These are phyloP conservation scores for Trichacis sp. DNA, from an alignment of 2,888 invertebrate genomes.

Conservation along the genomic window DNA sequence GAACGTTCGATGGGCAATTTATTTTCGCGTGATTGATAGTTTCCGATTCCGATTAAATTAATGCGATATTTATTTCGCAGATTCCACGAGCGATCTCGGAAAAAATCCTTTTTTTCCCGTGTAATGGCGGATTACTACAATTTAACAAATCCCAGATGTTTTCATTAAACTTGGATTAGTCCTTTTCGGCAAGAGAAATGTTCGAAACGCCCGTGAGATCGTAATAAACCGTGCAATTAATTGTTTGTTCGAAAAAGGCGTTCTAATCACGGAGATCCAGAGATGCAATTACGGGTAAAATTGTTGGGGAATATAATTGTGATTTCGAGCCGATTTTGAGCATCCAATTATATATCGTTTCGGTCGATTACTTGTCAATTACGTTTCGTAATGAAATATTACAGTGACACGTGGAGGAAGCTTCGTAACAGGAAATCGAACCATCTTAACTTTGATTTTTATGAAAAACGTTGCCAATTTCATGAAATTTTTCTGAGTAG, in stretches of 20 bases:
- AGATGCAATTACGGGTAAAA: too few relatives aligned
- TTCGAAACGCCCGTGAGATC: background rate
- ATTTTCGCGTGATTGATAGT: constrained; percentile 32
- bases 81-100: background rate
- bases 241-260: background rate
- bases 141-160: background rate
- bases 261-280: too few relatives aligned
- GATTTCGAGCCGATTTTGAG: too few relatives aligned
- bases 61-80: background rate
- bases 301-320: too few relatives aligned
- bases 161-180: background rate
- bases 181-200: background rate
- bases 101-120: background rate
- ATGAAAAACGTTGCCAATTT: too few relatives aligned
- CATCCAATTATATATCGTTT: too few relatives aligned
- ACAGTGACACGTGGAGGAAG: too few relatives aligned
- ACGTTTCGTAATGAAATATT: too few relatives aligned
- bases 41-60: constrained; percentile 5
- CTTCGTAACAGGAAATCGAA: too few relatives aligned
- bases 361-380: too few relatives aligned
- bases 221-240: background rate
- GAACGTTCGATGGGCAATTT: constrained; percentile 26
- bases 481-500: too few relatives aligned
- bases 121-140: background rate
- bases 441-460: too few relatives aligned